These are phyloP conservation scores for Leuciscus idus DNA, from an alignment of 2,113 vertebrate species.

Conservation along the genomic window DNA sequence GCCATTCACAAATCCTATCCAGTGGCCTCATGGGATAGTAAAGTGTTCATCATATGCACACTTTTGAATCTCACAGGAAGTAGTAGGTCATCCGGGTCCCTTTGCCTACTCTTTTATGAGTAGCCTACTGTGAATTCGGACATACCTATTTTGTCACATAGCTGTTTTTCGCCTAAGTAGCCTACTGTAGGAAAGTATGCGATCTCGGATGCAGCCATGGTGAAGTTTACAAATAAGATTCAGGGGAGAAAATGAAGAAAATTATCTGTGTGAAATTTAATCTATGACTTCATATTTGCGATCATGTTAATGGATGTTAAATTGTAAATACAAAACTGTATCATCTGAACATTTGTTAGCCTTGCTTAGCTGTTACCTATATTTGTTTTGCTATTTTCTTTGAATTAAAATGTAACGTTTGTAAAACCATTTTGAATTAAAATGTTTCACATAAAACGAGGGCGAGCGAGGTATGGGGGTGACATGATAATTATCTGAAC, in stretches of 20 bases:
- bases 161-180: too few relatives aligned
- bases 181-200: too few relatives aligned
- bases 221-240: not conserved
- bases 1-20: too few relatives aligned
- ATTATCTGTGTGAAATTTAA: not conserved
- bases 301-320: not conserved
- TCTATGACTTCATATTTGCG: not conserved
- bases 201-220: too few relatives aligned
- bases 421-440: not conserved
- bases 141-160: too few relatives aligned
- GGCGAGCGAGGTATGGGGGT: too few relatives aligned
- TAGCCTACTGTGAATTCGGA: too few relatives aligned
- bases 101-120: too few relatives aligned
- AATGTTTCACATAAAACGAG: not conserved
- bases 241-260: not conserved
- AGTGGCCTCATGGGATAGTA: too few relatives aligned
- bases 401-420: not conserved
- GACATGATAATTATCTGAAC: not conserved
- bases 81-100: too few relatives aligned
- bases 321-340: not conserved
- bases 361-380: not conserved
- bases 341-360: not conserved
- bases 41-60: too few relatives aligned
- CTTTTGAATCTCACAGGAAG: too few relatives aligned
- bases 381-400: not conserved